A percentile compares a stretch with the other conserved stretches of the same genome.
phyloP scores from a whole-genome alignment of 2,888 invertebrate genomes.

The Yponomeuta malinellus region DNA sequence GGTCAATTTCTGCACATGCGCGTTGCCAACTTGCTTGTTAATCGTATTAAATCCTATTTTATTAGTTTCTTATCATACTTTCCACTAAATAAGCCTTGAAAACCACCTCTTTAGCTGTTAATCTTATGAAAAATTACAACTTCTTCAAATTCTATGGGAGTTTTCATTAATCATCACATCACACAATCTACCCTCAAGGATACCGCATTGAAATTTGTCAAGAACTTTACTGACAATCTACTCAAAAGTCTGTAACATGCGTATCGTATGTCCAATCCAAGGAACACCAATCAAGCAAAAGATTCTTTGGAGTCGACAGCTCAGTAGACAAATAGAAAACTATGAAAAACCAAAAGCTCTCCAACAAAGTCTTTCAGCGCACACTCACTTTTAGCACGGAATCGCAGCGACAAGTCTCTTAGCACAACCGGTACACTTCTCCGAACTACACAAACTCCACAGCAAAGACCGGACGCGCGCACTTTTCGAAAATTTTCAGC shows the following conservation, averaged over 20 bases:
- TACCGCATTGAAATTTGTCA: not conserved
- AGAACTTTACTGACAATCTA: not conserved
- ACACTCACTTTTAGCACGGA: constrained; percentile 13
- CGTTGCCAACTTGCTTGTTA: constrained; percentile 27
- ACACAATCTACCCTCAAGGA: not conserved
- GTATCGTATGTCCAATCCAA: no score
- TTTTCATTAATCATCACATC: not conserved
- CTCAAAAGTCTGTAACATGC: not conserved
- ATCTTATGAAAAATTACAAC: not conserved
- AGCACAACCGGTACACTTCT: not conserved
- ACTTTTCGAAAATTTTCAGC: constrained; percentile 42
- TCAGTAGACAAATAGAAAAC: not conserved
- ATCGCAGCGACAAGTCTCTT: constrained; percentile 2
- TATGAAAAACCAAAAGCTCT: not conserved
- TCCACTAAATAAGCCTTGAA: not conserved
- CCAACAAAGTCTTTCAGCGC: not conserved
- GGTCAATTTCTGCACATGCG: constrained; percentile 29
- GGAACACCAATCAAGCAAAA: not conserved
- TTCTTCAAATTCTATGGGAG: not conserved
- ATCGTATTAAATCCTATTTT: constrained; percentile 35
- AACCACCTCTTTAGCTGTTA: not conserved
- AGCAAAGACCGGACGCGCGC: constrained; percentile 24
- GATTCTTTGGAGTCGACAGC: not conserved
- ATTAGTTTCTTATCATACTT: constrained; percentile 26
- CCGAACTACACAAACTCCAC: not conserved